A percentile compares a stretch with the other conserved stretches of the same genome.
Evolutionary conservation across 2,888 invertebrate genomes (phyloP).

Genomic region (Steinernema carpocapsae): DNA sequence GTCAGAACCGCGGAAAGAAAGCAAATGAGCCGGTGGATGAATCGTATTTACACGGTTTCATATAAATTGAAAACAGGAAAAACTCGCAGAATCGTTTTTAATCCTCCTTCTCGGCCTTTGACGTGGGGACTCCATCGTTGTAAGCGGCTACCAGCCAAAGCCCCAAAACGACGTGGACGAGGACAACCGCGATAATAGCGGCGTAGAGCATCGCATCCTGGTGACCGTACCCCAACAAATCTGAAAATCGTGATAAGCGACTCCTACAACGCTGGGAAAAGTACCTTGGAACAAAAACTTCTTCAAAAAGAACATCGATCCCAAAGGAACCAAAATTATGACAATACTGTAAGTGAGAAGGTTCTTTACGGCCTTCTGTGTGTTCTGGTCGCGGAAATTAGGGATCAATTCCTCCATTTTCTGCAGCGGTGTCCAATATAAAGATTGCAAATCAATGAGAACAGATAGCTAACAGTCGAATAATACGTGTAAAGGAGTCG

Average conservation of each 20-base stretch:
- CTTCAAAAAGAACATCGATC: slow-evolving; percentile 68
- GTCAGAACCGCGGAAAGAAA: not conserved
- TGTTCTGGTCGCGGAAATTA: slow-evolving; percentile 59
- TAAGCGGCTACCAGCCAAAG: slow-evolving; percentile 59
- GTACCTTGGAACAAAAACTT: slow-evolving; percentile 63
- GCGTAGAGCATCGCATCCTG: slow-evolving; percentile 65
- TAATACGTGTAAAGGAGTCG: not conserved
- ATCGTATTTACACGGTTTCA: slow-evolving; percentile 21
- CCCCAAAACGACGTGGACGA: slow-evolving; percentile 64
- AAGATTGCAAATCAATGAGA: not conserved
- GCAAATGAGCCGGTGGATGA: not conserved
- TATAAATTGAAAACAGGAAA: not conserved
- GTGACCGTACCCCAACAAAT: slow-evolving; percentile 52
- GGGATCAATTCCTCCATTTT: slow-evolving; percentile 62
- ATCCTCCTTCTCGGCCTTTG: slow-evolving; percentile 47
- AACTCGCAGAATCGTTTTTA: slow-evolving; percentile 16
- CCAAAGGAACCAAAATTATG: slow-evolving; percentile 66
- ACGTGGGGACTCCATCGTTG: slow-evolving; percentile 44
- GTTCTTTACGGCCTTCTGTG: slow-evolving; percentile 64
- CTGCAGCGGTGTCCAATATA: not conserved
- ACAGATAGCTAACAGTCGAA: not conserved
- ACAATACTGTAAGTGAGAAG: slow-evolving; percentile 63
- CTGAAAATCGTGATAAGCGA: slow-evolving; percentile 40
- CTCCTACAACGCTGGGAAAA: not conserved
- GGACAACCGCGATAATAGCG: slow-evolving; percentile 65